Conservation (phyloP, 2,797 vertebrate genomes). For the Oreochromis grahami region DNA sequence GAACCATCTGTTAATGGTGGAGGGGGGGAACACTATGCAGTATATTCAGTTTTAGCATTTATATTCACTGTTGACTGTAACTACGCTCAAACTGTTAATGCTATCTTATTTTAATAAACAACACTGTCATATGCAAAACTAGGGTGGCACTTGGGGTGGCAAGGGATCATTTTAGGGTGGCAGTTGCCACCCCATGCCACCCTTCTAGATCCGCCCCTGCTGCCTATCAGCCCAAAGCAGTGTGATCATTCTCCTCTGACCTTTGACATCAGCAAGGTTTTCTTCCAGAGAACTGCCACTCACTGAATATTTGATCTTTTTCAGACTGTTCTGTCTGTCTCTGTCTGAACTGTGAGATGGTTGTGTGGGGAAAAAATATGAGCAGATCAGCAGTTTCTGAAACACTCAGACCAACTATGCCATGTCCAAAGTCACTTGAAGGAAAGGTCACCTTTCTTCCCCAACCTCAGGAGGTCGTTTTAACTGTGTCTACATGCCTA, state of each 20-base stretch:
- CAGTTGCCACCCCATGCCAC: too few species aligned
- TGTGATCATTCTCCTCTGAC: constrained; percentile 39
- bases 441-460: background rate
- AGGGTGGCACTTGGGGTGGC: too few species aligned
- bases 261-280: constrained; percentile 37
- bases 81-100: too few species aligned
- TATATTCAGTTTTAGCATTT: too few species aligned
- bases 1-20: too few species aligned
- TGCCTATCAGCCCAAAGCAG: background rate
- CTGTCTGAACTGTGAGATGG: background rate
- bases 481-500: background rate
- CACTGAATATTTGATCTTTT: background rate
- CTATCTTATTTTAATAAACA: too few species aligned
- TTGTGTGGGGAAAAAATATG: background rate
- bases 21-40: too few species aligned
- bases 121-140: too few species aligned
- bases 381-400: background rate
- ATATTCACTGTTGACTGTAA: too few species aligned
- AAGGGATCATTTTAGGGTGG: too few species aligned
- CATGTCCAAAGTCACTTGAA: background rate
- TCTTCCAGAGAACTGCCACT: too few species aligned
- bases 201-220: too few species aligned
- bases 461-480: background rate
- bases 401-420: background rate
- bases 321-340: background rate